These are phyloP conservation scores for Leucoma salicis DNA, from an alignment of 2,888 invertebrate genomes.

Conservation along the genomic window DNA sequence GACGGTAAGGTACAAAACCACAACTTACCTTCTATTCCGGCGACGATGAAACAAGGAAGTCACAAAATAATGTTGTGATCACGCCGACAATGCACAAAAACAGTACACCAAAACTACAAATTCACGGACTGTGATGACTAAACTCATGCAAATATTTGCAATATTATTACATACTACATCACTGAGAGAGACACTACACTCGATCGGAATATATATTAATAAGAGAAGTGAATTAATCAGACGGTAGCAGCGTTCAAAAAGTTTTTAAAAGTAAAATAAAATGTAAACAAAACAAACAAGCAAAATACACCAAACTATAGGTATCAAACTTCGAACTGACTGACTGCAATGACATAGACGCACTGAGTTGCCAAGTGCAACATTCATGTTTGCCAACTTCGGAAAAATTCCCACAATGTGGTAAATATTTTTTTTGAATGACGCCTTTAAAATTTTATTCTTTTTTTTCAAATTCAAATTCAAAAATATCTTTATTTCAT, in stretches of 20 bases:
- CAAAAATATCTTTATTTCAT: no score
- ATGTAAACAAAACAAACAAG: conserved; percentile 51
- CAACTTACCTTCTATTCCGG: conserved; percentile 20
- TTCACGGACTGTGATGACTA: conserved; percentile 38
- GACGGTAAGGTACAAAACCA: conserved; percentile 13
- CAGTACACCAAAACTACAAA: conserved; percentile 39
- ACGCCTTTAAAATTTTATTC: no score
- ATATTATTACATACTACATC: conserved; percentile 32
- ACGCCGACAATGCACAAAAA: conserved; percentile 32
- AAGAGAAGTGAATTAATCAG: conserved; percentile 33
- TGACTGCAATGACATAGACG: conserved; percentile 23
- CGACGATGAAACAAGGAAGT: conserved; percentile 11
- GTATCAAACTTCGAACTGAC: conserved; percentile 39
- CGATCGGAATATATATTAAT: conserved; percentile 16
- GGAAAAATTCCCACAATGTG: no score
- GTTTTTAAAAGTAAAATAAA: conserved; percentile 37
- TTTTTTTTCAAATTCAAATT: no score
- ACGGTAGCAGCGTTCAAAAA: conserved; percentile 25
- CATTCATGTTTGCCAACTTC: not conserved
- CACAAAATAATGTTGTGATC: conserved; percentile 15
- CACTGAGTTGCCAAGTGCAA: conserved; percentile 20
- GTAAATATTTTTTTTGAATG: no score
- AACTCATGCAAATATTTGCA: conserved; percentile 32
- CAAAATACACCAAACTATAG: conserved; percentile 34
- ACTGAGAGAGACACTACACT: conserved; percentile 54